Base-by-base conservation (phyloP, 2,113 vertebrate species). In the Sapajus apella region DNA sequence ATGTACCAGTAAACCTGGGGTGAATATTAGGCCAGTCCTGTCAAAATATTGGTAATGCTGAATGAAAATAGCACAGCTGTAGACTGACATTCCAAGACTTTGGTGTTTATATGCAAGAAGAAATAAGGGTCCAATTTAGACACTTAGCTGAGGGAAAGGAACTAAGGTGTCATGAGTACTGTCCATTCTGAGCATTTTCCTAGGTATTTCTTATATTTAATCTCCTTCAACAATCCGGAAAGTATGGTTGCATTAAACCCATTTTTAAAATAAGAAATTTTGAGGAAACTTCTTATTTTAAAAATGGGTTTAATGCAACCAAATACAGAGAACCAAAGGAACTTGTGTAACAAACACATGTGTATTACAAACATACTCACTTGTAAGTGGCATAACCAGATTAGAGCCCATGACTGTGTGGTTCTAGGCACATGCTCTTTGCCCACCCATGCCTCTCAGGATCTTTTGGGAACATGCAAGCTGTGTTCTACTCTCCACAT, bases 21-120 rank as follows among this genome's bases (percentile, higher is more conserved):
- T 92, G 87, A 96, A 45, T 4, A 10, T 90, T 92, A 97, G 79
- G 3, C 81, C 40, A 70, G 3, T 30, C 37, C 83, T 73, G 83
- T 98, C 97, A 97, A 97, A 94, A 87, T 91, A 21, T 11, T 40
- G 89, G 95, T 90, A 88, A 77, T 81, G 73, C 77, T 72, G 40
- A 76, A 2, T 70, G 94, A 85, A 97, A 97, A 93, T 40, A 79
- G 82, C 83, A 95, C 61, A 70, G 45, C 68, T 85, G 3, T 16
- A 93, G 83, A 50, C 80, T 94, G 9, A 32, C 92, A 93, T 37
- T 72, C 20, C 16, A 25, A 80, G 68, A 97, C 72, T 85, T 87
- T 68, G 86, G 0, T 13, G 87, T 82, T 92, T 98, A 84, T 30
- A 89, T 76, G 88, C 96, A 83, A 13, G 76, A 94, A 70, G 77